These are phyloP conservation scores for Rafetus swinhoei DNA, from an alignment of 2,113 vertebrate species.

Conservation along the genomic window DNA sequence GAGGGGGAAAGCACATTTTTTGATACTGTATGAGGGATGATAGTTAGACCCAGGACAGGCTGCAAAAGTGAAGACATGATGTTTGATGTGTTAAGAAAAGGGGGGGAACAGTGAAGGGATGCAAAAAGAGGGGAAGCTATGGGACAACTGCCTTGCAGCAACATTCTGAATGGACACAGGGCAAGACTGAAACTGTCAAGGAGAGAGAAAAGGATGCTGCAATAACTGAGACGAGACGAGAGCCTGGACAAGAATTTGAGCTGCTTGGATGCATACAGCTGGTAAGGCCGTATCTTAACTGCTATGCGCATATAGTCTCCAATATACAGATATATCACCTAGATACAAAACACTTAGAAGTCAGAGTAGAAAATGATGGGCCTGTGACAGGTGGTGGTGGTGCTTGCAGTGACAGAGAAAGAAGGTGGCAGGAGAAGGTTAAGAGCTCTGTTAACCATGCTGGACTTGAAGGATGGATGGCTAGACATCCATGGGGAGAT, in stretches of 20 bases:
- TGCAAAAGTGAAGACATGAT: fast-evolving
- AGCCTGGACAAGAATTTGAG: no score
- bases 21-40: no score
- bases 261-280: no score
- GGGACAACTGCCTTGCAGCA: no score
- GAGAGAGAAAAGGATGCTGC: no score
- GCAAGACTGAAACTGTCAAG: no score
- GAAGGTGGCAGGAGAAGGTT: background rate
- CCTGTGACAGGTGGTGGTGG: background rate
- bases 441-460: background rate
- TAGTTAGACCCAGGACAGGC: background rate
- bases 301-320: background rate
- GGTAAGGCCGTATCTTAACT: background rate
- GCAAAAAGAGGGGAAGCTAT: no score
- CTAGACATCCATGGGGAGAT: background rate
- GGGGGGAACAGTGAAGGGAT: no score
- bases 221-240: no score
- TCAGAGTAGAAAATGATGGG: background rate
- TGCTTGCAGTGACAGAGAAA: background rate
- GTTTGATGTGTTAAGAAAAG: no score
- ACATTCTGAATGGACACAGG: no score
- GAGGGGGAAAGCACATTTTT: no score
- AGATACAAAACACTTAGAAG: background rate
- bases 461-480: background rate
- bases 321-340: background rate